These are phyloP conservation scores for Mastomys natalensis DNA, from an alignment of 2,113 vertebrate genomes.

Conservation along the genomic window DNA sequence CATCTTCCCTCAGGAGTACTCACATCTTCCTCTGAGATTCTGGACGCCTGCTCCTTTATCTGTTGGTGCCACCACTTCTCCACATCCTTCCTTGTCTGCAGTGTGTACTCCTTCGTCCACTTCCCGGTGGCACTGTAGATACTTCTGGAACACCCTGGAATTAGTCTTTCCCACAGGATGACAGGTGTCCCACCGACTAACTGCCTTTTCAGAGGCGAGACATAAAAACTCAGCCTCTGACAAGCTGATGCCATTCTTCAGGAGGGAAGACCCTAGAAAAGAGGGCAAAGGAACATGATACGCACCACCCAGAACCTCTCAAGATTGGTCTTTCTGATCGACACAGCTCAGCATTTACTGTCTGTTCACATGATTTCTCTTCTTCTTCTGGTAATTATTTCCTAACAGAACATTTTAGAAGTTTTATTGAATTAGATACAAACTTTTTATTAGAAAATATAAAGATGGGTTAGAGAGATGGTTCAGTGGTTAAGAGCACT, in stretches of 20 bases:
- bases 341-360: not conserved
- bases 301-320: not conserved
- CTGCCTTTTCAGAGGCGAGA: constrained; percentile 79
- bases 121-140: constrained; percentile 94
- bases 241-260: constrained; percentile 86
- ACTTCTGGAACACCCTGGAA: constrained; percentile 79
- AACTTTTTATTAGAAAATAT: not conserved
- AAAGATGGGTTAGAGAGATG: too few species aligned
- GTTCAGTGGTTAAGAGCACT: too few species aligned
- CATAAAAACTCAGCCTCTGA: constrained; percentile 78
- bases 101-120: constrained; percentile 92
- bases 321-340: accelerated
- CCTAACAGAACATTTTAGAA: constrained; percentile 39
- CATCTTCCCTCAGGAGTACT: constrained; percentile 67
- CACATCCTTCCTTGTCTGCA: constrained; percentile 91
- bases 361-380: not conserved
- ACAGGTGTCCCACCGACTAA: constrained; percentile 20
- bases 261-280: constrained; percentile 68
- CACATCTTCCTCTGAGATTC: constrained; percentile 87
- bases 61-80: constrained; percentile 94
- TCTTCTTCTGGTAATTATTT: not conserved
- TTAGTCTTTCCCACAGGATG: constrained; percentile 64
- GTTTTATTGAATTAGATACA: not conserved
- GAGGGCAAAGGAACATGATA: not conserved
- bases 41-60: constrained; percentile 90